These are phyloP conservation scores for Listrodromus nycthemerus DNA, from an alignment of 2,888 invertebrate species.

Conservation along the genomic window DNA sequence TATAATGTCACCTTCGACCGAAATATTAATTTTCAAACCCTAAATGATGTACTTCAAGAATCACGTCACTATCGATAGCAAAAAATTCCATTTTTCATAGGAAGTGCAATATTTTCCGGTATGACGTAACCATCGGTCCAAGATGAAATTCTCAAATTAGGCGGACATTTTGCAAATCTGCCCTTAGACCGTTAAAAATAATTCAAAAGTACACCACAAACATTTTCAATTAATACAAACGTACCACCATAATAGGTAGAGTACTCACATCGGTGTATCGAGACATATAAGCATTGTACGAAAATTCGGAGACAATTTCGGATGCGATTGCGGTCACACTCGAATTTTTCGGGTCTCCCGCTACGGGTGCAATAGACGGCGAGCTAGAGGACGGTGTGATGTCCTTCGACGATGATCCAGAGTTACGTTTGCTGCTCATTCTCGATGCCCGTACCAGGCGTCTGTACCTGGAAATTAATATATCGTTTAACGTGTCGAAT, in stretches of 20 bases:
- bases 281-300: conserved; percentile 80
- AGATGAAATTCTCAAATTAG: too few species aligned
- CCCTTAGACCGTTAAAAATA: too few species aligned
- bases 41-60: too few species aligned
- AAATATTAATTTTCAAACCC: too few species aligned
- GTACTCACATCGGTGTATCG: conserved; percentile 78
- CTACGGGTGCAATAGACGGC: conserved; percentile 66
- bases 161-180: too few species aligned
- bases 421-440: conserved; percentile 76
- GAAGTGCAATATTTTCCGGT: too few species aligned
- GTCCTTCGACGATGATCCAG: conserved; percentile 75
- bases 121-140: too few species aligned
- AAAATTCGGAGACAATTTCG: conserved; percentile 77
- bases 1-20: too few species aligned
- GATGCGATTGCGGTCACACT: conserved; percentile 68
- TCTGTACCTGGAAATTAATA: conserved; percentile 85
- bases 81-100: too few species aligned
- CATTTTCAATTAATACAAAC: too few species aligned
- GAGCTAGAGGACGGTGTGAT: conserved; percentile 69
- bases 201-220: too few species aligned
- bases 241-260: neutral
- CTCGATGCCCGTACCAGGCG: conserved; percentile 85
- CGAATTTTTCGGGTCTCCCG: conserved; percentile 75
- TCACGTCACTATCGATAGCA: too few species aligned
- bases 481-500: conserved; percentile 22